Evolutionary conservation across 2,113 vertebrate genomes (phyloP), one percentile per base, ranked within the genome.

Genomic region (Psammodynastes pulverulentus): DNA sequence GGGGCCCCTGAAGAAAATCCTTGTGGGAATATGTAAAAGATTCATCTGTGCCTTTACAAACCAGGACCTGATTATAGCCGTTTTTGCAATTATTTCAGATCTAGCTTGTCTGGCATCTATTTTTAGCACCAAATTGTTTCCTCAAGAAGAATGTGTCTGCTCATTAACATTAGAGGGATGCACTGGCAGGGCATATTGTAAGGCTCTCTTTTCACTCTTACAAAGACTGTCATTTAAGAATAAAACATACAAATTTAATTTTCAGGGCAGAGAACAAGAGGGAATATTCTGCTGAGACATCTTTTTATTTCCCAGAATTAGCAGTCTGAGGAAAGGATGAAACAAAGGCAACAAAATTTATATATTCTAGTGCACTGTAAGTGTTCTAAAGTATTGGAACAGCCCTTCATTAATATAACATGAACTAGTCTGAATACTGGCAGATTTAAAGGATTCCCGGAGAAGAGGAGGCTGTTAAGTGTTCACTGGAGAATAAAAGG

Each of bases 51-150:
- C 90, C 92, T 89, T 88, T n/a, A 94, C 91, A 96, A 95, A 96
- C 93, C 93, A 92, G 92, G 89, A 93, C 91, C 89, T 2, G 92
- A 92, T 94, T 93, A 43, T 43, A 89, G 94, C 92, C 95, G 89
- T 94, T 96, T 95, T 94, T 95, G 94, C 94, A 95, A 93, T 96
- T 93, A 94, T 95, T 96, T 96, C 96, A 97, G 96, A 97, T 97
- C 97, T 97, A 97, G 95, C 97, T 97, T 93, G 95, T 95, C 72
- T 94, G 94, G 91, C 34, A 52, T 94, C 95, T 98, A 98, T 98
- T 98, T 97, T 98, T 97, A 98, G 97, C 88, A 96, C 96, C 96
- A 97, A 97, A 97, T 97, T 97, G 94, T 96, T 97, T 97, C 95
- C 95, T 95, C 0, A 15, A 96, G 96, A 97, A 96, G 94, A 95